These are phyloP conservation scores for Acleris holmiana DNA, from an alignment of 2,888 invertebrate genomes.

Conservation along the genomic window DNA sequence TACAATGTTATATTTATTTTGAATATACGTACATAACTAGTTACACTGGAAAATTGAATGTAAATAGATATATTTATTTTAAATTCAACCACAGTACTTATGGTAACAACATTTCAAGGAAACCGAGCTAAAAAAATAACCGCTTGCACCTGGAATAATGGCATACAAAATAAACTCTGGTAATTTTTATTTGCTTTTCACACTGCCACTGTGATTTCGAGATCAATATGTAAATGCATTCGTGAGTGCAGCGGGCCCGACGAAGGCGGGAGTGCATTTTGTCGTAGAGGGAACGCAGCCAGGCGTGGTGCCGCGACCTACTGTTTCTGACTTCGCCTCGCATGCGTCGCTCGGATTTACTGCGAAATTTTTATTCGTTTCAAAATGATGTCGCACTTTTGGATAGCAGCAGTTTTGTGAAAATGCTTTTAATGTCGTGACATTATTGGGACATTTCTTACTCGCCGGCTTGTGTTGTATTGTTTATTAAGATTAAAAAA, in stretches of 20 bases:
- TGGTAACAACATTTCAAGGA: conserved; percentile 2
- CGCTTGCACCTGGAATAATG: conserved; percentile 31
- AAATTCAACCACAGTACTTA: too few relatives aligned
- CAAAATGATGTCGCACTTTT: conserved; percentile 25
- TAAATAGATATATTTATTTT: too few relatives aligned
- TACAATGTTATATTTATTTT: too few relatives aligned
- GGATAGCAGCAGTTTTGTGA: conserved; percentile 14
- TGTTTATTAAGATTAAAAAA: too few relatives aligned
- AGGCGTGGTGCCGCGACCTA: conserved; percentile 56
- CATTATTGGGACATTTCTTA: not conserved
- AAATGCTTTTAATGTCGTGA: not conserved
- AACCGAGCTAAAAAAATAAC: conserved; percentile 13
- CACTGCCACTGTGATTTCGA: conserved; percentile 67
- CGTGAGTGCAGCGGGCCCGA: conserved; percentile 62
- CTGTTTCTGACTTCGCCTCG: conserved; percentile 60
- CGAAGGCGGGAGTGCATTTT: conserved; percentile 75
- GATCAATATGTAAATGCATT: conserved; percentile 80
- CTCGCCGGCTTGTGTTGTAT: too few relatives aligned
- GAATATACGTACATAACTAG: too few relatives aligned
- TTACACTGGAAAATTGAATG: too few relatives aligned
- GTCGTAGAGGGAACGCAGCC: conserved; percentile 66
- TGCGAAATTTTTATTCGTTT: conserved; percentile 29
- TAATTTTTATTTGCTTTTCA: conserved; percentile 65
- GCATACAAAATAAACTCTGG: conserved; percentile 40
- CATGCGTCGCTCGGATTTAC: conserved; percentile 49